phyloP scores from a whole-genome alignment of 1,140 invertebrate genomes.

The Schmidtea mediterranea region DNA sequence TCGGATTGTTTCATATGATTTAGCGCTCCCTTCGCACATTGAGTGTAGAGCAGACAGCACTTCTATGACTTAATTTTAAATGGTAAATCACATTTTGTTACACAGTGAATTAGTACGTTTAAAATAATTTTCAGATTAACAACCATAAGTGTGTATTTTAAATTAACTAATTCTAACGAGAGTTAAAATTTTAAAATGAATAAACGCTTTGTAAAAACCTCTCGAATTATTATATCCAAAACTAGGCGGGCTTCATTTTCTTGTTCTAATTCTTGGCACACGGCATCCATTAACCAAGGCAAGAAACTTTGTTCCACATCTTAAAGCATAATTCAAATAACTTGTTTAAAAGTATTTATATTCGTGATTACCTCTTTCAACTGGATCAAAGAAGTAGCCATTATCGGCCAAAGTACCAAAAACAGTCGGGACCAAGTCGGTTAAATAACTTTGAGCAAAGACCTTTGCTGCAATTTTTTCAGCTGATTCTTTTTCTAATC shows the following conservation, averaged over 20 bases:
- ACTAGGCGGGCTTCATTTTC: not conserved
- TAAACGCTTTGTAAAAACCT: no score
- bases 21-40: no score
- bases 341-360: not conserved
- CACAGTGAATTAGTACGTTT: no score
- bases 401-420: slow-evolving; percentile 46
- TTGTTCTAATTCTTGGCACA: not conserved
- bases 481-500: slow-evolving; percentile 39
- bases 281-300: not conserved
- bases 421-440: slow-evolving; percentile 50
- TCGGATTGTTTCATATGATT: no score
- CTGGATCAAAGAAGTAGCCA: slow-evolving; percentile 42
- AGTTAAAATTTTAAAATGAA: no score
- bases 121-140: no score
- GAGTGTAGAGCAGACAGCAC: no score
- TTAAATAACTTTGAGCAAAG: slow-evolving; percentile 51
- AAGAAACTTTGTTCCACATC: not conserved
- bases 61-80: no score
- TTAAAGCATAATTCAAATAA: no score
- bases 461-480: slow-evolving; percentile 49
- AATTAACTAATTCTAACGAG: no score
- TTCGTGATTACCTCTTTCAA: slow-evolving; percentile 33
- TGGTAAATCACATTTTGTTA: no score
- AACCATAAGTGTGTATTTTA: no score
- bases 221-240: not conserved